Evolutionary conservation across 1,140 invertebrate species (phyloP).

Genomic region (Chironomus striatipennis): DNA sequence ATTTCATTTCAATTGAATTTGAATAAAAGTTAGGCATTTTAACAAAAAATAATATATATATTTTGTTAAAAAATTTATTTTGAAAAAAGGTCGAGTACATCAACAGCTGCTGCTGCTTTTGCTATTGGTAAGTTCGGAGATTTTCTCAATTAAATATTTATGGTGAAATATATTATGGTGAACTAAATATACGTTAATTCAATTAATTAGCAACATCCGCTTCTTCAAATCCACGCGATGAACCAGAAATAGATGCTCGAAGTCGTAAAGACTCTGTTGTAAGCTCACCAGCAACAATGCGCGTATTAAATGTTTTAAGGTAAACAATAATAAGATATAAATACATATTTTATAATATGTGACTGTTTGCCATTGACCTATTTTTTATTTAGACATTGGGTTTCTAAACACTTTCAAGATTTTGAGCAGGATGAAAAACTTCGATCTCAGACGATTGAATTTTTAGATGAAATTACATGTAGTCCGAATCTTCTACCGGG

Average conservation of each 20-base stretch:
- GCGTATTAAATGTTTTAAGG: slow-evolving; percentile 81
- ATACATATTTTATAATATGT: no score
- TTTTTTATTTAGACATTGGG: slow-evolving; percentile 47
- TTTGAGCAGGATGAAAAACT: slow-evolving; percentile 73
- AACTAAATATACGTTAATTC: neutral
- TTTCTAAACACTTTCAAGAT: slow-evolving; percentile 65
- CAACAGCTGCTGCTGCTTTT: slow-evolving; percentile 82
- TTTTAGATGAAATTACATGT: slow-evolving; percentile 80
- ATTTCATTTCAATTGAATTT: no score
- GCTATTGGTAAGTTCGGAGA: slow-evolving; percentile 48
- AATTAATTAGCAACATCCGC: slow-evolving; percentile 63
- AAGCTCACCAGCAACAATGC: slow-evolving; percentile 86
- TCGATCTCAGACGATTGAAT: slow-evolving; percentile 70
- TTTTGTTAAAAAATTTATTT: no score
- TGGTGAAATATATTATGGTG: neutral
- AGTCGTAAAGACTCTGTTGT: slow-evolving; percentile 73
- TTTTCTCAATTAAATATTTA: neutral
- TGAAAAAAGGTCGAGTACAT: slow-evolving; percentile 69
- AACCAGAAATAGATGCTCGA: slow-evolving; percentile 36
- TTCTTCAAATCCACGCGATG: slow-evolving; percentile 67
- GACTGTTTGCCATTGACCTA: no score
- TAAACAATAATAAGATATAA: no score
- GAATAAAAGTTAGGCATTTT: no score
- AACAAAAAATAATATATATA: no score
- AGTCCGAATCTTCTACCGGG: slow-evolving; percentile 78